These are phyloP conservation scores for Papilio dardanus DNA, from an alignment of 1,140 invertebrate species.

Conservation along the genomic window DNA sequence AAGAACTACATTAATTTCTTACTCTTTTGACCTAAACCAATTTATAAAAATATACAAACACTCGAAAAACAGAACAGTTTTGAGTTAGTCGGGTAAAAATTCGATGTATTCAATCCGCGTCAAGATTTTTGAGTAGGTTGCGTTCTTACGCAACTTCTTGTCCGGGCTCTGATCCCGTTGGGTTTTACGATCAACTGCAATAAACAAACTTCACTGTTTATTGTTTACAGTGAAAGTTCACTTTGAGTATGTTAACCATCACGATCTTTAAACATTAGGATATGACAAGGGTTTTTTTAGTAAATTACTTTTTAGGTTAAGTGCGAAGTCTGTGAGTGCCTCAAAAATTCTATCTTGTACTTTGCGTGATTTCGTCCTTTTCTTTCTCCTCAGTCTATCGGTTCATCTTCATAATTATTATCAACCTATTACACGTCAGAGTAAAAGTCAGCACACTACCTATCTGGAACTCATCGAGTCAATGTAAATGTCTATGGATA, in stretches of 20 bases:
- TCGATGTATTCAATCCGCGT: not conserved
- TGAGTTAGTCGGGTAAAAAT: not conserved
- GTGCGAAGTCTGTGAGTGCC: too few species aligned
- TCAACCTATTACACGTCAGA: not conserved
- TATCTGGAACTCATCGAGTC: not conserved
- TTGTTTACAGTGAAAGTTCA: constrained; percentile 35
- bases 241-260: constrained; percentile 27
- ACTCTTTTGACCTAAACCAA: too few species aligned
- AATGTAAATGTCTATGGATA: not conserved
- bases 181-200: constrained; percentile 47
- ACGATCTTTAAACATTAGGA: constrained; percentile 4
- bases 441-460: not conserved
- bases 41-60: not conserved
- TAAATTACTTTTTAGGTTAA: not conserved
- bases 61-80: not conserved
- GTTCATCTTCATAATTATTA: not conserved
- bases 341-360: too few species aligned
- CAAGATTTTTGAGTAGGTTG: not conserved
- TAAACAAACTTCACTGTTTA: constrained; percentile 53
- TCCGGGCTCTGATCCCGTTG: constrained; percentile 1
- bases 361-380: too few species aligned
- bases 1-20: too few species aligned
- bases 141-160: constrained; percentile 20
- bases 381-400: not conserved
- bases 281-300: not conserved